Evolutionary conservation across 2,113 vertebrate species (phyloP), one percentile per base, ranked within the genome.

Genomic region (Microtus montanus): DNA sequence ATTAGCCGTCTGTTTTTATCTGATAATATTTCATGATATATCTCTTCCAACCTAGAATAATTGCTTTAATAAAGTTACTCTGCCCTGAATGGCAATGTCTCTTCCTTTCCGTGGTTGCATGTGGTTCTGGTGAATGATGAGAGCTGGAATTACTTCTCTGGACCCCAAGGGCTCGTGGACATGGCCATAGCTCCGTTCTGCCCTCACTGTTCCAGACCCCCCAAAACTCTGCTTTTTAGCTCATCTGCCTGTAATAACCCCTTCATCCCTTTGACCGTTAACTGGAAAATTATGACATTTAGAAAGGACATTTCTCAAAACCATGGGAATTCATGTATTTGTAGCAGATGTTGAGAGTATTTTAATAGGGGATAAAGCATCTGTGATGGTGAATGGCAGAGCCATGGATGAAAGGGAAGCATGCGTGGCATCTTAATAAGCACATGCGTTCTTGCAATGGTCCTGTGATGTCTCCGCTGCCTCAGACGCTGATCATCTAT

Each of bases 251-350:
- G 1, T 73, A 83, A n/a, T 96, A 96, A 97, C 94, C 95, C 92
- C 52, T 94, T 91, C 75, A 90, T 97, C 94, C 79, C 66, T 96
- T 96, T 96, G 93, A 96, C 94, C 79, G 85, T 84, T 97, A 97
- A 95, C 86, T 95, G 89, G 92, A 96, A 96, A 96, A 96, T 95
- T 75, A 96, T 96, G 97, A 94, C 95, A 97, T 97, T 95, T 95
- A 92, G 74, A 96, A 96, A 96, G 79, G 91, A 91, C 86, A 94
- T 96, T 94, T 95, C 92, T 95, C 95, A 96, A 96, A 95, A 94
- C 95, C 73, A 66, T 95, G 94, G 82, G 95, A 96, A 95, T 96
- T 79, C 58, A 94, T 92, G 44, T 89, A 94, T 96, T 89, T 92
- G 74, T 78, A 89, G 92, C 96, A 97, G 96, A 97, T 97, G 97